Percentiles rank a stretch among this genome's conserved stretches.
phyloP scores from a whole-genome alignment of 2,888 invertebrate genomes.

The Trachelus stipa region DNA sequence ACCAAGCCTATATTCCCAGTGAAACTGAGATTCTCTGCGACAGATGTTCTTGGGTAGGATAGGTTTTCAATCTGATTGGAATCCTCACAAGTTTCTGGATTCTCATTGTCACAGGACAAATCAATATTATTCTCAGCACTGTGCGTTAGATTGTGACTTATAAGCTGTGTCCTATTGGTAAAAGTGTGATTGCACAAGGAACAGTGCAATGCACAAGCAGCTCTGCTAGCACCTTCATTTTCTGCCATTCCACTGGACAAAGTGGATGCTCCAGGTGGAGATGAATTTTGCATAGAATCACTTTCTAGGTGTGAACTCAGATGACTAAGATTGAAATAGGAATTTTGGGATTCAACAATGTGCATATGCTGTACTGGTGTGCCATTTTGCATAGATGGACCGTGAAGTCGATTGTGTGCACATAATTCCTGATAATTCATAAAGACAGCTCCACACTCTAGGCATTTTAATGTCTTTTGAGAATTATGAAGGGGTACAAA shows the following conservation, averaged over 20 bases:
- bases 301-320: neutral
- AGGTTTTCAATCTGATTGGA: conserved; percentile 47
- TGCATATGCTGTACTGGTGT: conserved; percentile 54
- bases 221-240: conserved; percentile 39
- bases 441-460: conserved; percentile 54
- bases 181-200: conserved; percentile 58
- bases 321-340: conserved; percentile 46
- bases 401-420: conserved; percentile 49
- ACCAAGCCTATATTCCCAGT: conserved; percentile 35
- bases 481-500: conserved; percentile 47
- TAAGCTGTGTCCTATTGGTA: conserved; percentile 51
- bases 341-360: conserved; percentile 55
- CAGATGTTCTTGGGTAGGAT: conserved; percentile 38
- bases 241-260: conserved; percentile 16
- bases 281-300: conserved; percentile 27
- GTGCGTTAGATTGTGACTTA: conserved; percentile 51
- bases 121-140: conserved; percentile 43
- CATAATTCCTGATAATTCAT: conserved; percentile 56
- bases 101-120: conserved; percentile 51
- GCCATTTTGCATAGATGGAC: conserved; percentile 48
- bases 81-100: conserved; percentile 52
- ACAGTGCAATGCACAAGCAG: conserved; percentile 58
- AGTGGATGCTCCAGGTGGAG: neutral
- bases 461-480: conserved; percentile 51
- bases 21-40: conserved; percentile 37